phyloP scores from a whole-genome alignment of 2,888 invertebrate genomes.

The Cartodere bifasciata region DNA sequence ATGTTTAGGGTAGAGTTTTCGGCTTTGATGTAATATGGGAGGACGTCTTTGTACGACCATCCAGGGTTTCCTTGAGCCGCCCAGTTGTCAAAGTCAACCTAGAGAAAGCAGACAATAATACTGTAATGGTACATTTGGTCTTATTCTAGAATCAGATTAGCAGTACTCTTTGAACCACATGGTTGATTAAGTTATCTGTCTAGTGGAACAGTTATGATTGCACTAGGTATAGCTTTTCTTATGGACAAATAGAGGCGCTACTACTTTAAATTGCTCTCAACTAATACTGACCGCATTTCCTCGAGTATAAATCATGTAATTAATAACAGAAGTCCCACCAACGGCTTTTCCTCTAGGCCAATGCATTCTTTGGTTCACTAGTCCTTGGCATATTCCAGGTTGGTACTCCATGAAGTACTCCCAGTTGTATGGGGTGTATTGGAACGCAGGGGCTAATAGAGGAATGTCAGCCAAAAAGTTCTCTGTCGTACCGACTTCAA shows the following conservation, averaged over 20 bases:
- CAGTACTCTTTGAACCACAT: too few relatives aligned
- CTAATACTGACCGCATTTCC: constrained; percentile 47
- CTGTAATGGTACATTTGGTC: too few relatives aligned
- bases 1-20: constrained; percentile 38
- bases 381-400: constrained; percentile 21
- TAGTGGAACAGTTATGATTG: too few relatives aligned
- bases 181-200: too few relatives aligned
- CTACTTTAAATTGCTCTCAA: constrained; percentile 39
- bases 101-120: too few relatives aligned
- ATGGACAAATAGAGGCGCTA: too few relatives aligned
- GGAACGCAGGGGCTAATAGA: constrained; percentile 30
- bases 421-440: constrained; percentile 34
- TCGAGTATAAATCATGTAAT: constrained; percentile 42
- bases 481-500: constrained; percentile 25
- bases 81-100: constrained; percentile 17
- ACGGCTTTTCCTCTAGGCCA: constrained; percentile 44
- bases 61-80: constrained; percentile 16
- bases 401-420: constrained; percentile 31
- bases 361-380: constrained; percentile 14
- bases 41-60: constrained; percentile 45
- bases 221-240: too few relatives aligned
- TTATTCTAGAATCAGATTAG: too few relatives aligned
- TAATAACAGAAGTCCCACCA: constrained; percentile 36
- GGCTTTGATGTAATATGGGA: constrained; percentile 47
- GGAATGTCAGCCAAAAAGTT: constrained; percentile 36